These are phyloP conservation scores for Channallabes apus DNA, from an alignment of 2,797 vertebrate species.

Conservation along the genomic window DNA sequence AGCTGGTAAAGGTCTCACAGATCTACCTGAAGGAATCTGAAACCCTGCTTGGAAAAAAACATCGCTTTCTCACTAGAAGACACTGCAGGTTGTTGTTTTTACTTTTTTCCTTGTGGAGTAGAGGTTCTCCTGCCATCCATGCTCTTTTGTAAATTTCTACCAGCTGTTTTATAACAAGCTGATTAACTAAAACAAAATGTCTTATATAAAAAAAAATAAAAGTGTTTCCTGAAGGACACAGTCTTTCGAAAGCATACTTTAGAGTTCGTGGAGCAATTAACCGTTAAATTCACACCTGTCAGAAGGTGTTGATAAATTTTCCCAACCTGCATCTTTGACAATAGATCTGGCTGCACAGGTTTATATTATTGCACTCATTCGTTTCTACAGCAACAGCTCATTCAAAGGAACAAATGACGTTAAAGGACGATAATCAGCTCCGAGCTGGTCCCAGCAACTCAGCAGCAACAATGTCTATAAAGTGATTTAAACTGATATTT, in stretches of 20 bases:
- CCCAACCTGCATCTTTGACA: neutral
- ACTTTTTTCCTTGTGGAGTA: no score
- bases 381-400: no score
- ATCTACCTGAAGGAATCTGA: neutral
- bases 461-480: neutral
- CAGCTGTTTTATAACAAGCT: neutral
- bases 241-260: neutral
- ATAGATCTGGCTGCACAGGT: neutral
- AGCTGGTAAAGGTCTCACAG: constrained; percentile 6
- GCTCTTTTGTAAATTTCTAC: neutral
- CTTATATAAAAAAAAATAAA: neutral
- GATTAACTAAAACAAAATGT: neutral
- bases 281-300: neutral
- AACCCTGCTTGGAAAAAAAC: neutral
- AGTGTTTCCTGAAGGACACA: neutral
- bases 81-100: no score
- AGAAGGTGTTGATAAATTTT: neutral
- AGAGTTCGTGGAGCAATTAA: neutral
- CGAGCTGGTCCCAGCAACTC: neutral
- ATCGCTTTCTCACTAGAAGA: neutral
- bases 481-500: neutral
- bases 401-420: neutral
- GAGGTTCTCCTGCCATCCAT: neutral
- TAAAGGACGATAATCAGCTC: neutral
- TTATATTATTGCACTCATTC: neutral